Evolutionary conservation across 2,888 invertebrate species (phyloP).

Genomic region (Agriotes lineatus): DNA sequence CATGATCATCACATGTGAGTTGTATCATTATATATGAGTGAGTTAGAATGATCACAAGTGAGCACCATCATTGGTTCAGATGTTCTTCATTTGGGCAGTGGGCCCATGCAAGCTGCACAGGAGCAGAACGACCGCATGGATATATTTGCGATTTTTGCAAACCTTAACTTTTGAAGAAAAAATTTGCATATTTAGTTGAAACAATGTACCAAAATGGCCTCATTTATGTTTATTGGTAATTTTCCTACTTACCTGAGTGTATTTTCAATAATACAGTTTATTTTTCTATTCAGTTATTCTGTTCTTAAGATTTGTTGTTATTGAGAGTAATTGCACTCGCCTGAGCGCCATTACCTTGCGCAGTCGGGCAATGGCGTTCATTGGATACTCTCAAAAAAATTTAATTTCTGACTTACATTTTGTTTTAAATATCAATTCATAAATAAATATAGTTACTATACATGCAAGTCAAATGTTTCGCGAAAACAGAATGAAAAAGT

Average conservation of each 20-base stretch:
- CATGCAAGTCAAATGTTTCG: no score
- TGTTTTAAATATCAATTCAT: not conserved
- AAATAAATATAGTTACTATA: no score
- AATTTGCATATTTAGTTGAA: not conserved
- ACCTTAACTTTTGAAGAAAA: slow-evolving; percentile 2
- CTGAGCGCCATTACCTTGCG: not conserved
- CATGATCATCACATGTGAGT: no score
- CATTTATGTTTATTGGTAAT: not conserved
- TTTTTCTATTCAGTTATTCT: not conserved
- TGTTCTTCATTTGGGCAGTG: no score
- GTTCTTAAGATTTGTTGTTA: not conserved
- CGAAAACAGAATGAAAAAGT: not conserved
- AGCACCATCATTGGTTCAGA: not conserved
- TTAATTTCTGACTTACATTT: not conserved
- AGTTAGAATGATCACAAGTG: no score
- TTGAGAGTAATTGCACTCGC: no score
- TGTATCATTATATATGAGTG: no score
- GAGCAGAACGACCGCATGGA: no score
- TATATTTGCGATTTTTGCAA: slow-evolving; percentile 11
- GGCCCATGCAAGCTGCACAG: no score
- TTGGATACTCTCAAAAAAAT: no score
- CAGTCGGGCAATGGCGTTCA: not conserved
- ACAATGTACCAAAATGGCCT: not conserved
- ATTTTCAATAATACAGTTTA: not conserved
- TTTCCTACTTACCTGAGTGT: not conserved